Conservation (phyloP, 2,797 vertebrate species). For the Lepus oiostolus region DNA sequence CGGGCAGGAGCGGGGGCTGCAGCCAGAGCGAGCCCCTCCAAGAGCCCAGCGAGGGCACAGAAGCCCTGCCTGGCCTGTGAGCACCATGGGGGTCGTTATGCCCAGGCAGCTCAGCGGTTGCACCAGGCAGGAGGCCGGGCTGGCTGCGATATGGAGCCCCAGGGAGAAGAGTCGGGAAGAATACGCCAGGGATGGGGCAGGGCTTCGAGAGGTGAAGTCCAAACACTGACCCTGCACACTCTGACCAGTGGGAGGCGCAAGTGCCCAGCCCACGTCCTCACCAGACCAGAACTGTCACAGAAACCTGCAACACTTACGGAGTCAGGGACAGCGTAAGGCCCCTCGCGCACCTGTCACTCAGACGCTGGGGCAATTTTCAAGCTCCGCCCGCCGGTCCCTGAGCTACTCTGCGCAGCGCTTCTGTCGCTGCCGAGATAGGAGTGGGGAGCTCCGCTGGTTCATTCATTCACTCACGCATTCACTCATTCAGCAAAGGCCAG, state of each 20-base stretch:
- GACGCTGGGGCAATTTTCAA: background rate
- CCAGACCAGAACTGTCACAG: background rate
- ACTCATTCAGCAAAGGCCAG: background rate
- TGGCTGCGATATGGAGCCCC: accelerated
- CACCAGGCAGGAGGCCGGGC: accelerated
- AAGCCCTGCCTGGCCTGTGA: accelerated
- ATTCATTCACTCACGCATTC: background rate
- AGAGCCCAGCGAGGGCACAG: background rate
- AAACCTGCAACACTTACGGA: background rate
- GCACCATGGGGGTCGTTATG: background rate
- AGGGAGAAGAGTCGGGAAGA: background rate
- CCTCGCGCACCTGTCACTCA: accelerated
- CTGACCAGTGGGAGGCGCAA: background rate
- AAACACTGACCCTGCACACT: no score
- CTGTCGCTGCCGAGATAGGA: background rate
- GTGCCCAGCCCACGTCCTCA: accelerated
- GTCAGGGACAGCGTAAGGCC: accelerated
- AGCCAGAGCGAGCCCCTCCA: accelerated
- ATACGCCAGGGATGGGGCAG: accelerated
- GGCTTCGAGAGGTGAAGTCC: accelerated
- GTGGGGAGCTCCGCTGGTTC: accelerated
- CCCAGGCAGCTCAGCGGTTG: background rate
- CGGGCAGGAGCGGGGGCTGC: background rate
- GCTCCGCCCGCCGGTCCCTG: accelerated
- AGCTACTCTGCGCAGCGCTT: background rate